Conservation (phyloP, 2,888 invertebrate genomes). For the Sturmia bella region DNA sequence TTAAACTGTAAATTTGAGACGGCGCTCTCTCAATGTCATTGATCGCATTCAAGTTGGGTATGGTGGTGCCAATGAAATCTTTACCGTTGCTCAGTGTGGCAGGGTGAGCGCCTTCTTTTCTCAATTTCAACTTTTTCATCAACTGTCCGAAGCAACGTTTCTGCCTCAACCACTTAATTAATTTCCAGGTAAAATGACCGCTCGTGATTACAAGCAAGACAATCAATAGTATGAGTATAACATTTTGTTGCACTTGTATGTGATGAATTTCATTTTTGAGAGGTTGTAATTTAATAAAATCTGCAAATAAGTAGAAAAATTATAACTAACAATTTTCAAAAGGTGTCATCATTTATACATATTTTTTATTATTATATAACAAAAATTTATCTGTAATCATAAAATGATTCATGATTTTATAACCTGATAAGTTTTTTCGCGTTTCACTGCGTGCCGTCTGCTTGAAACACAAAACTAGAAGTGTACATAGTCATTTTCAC, state of each 20-base stretch:
- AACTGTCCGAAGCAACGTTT: slow-evolving; percentile 73
- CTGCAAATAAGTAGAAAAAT: slow-evolving; percentile 70
- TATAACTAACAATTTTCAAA: slow-evolving; percentile 30
- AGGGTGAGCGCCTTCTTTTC: slow-evolving; percentile 63
- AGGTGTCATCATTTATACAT: slow-evolving; percentile 19
- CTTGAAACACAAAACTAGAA: background rate
- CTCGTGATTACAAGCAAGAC: slow-evolving; percentile 75
- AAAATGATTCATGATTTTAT: slow-evolving; percentile 40
- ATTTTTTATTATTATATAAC: background rate
- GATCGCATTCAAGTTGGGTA: slow-evolving; percentile 78
- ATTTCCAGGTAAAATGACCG: slow-evolving; percentile 75
- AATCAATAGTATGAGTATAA: slow-evolving; percentile 75
- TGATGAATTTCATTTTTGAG: slow-evolving; percentile 76
- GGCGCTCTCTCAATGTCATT: slow-evolving; percentile 78
- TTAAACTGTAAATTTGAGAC: slow-evolving; percentile 79
- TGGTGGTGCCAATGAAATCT: slow-evolving; percentile 77
- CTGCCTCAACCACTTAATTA: slow-evolving; percentile 75
- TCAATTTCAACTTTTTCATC: slow-evolving; percentile 74
- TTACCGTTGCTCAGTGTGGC: slow-evolving; percentile 73
- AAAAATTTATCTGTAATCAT: slow-evolving; percentile 5
- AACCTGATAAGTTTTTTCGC: slow-evolving; percentile 39
- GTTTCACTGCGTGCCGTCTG: slow-evolving; percentile 40
- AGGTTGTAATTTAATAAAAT: slow-evolving; percentile 73
- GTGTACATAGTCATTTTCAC: background rate
- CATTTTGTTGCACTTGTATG: slow-evolving; percentile 75